Base-by-base conservation (phyloP, 2,797 vertebrate species). In the Takifugu rubripes region DNA sequence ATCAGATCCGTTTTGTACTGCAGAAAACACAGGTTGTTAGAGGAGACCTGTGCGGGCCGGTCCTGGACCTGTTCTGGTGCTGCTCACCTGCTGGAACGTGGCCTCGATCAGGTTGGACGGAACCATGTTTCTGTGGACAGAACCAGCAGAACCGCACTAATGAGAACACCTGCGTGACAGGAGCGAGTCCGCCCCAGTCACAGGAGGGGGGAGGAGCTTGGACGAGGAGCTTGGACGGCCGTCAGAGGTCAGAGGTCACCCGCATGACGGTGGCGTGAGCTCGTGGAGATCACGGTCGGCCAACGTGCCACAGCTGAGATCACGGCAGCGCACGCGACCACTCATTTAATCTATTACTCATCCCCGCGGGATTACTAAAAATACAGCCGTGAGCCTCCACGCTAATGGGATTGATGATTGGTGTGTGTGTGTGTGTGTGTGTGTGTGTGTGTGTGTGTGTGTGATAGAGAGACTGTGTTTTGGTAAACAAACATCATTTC, bases 81-180 rank as follows among this genome's bases (percentile, higher is more conserved):
- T 58, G 36, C 78, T 84, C 64, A 94, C 94, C 91, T 96, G 94
- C 77, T 96, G 93, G 66, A 96, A 96, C 0, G 94, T 94, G 56
- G 93, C 94, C 74, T 96, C 94, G 0, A 96, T 88, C 63, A 96
- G 85, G 55, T 96, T 95, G 5, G 94, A 93, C 50, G 94, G 94
- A 69, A 96, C 94, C 94, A 96, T 96, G 77, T 96, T 96, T 72
- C 94, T 96, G 59, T 65, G 25, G 60, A 50, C 15, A 48, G 17
- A 48, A 3, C 5, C 44, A 17, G n/a, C 44, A 40, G 36, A 40
- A 3, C 29, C 29, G 29, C 29, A 6, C 27, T 0, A 7, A 5
- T 29, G 31, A 33, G 21, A 21, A 21, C 21, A 21, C 21, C 21
- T 21, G 21, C 21, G 21, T 21, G 21, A 21, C 21, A 21, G 21